Evolutionary conservation across 2,113 vertebrate species (phyloP), one percentile per base, ranked within the genome.

Genomic region (Eurypyga helias): DNA sequence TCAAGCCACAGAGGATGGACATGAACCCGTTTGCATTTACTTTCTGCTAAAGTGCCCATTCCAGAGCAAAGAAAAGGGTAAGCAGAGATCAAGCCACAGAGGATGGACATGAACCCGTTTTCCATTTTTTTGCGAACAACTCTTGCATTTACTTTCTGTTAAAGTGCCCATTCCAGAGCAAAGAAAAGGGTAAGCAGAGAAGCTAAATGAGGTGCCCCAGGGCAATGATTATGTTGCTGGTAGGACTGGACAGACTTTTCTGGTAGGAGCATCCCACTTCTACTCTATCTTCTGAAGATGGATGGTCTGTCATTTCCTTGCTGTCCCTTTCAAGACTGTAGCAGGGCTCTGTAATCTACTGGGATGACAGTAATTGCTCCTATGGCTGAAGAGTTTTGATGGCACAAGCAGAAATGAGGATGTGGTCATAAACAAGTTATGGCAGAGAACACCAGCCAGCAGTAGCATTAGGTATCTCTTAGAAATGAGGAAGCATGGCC

Each of bases 121-220:
- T n/a, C n/a, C n/a, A n/a, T n/a, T n/a, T n/a, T n/a, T n/a, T n/a
- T n/a, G n/a, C n/a, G n/a, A n/a, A n/a, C 7, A 93, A 73, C 17
- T 7, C 3, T 64, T 65, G 5, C 29, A 78, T 71, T 64, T 51
- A 41, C 13, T 45, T 46, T 83, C 51, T 66, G 13, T 18, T 70
- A 8, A 83, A 52, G 10, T 60, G 8, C 19, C 12, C 12, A 8
- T 73, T 62, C 17, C 38, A 83, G 41, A 76, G 23, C 33, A 54
- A 71, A 93, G 20, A 3, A 75, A 70, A 75, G 28, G 29, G 10
- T 43, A 51, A 83, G 25, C 23, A 65, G 45, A 61, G 24, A 28
- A 6, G 21, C 36, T 6, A 23, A 45, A 5, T 26, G 13, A 72
- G n/a, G 20, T 26, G 20, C 11, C 23, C 10, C 0, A 1, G 13